Evolutionary conservation across 1,140 invertebrate genomes (phyloP), one percentile per base, ranked within the genome.

Genomic region (Neotoxoptera formosana): DNA sequence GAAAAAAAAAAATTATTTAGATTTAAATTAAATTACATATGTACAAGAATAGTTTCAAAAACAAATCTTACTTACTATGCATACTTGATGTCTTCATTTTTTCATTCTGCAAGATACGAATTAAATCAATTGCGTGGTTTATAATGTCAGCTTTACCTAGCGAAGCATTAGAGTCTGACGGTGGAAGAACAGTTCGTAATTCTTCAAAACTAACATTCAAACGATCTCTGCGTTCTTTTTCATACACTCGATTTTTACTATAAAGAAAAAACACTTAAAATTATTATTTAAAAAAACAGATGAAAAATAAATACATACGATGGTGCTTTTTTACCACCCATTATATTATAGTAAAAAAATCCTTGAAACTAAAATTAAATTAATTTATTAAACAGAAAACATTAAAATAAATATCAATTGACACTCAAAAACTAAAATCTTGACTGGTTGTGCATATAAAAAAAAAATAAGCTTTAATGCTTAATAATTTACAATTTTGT

Each of bases 151-250:
- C 91, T 17, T 94, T 95, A 20, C 90, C 84, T 30, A 95, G 93
- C 11, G 95, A 95, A 30, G 96, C 95, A 94, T 96, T 95, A 94
- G 95, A 95, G 87, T 95, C 95, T 20, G 96, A 86, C 45, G 48
- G 34, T 53, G 81, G 96, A 25, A 96, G 94, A 14, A 96, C 94
- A 94, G 95, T 95, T 60, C 95, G 94, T 56, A 96, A 94, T 81
- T 95, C 95, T 21, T 94, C 94, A 94, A 96, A 96, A 36, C 94
- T 95, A 9, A 95, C 95, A 86, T 96, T 96, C 23, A 96, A 94
- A 93, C 96, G 95, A 93, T 96, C 95, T 94, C 96, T 94, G 45
- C 96, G 94, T 86, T 95, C 95, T 94, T 95, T 95, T 94, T 96
- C 96, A 95, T 96, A 96, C 94, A 95, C 94, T 93, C 95, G 94